Evolutionary conservation across 1,140 invertebrate species (phyloP).

Genomic region (Melipona quadrifasciata): DNA sequence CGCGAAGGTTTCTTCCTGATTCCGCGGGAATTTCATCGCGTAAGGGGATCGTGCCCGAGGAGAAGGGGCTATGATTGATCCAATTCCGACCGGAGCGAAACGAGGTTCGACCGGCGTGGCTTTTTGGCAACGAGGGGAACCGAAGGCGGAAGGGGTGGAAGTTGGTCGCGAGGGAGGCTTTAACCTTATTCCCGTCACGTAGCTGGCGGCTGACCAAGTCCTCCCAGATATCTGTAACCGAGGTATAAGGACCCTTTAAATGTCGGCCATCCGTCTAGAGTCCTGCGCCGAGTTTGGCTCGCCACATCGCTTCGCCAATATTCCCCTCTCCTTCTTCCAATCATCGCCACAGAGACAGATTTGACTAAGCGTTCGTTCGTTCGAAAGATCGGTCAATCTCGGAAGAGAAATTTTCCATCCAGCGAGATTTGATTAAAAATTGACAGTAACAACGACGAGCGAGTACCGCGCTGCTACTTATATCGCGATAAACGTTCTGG

Average conservation of each 20-base stretch:
- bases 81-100: not conserved
- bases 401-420: too few species aligned
- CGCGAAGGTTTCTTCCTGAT: not conserved
- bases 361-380: too few species aligned
- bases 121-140: slow-evolving; percentile 45
- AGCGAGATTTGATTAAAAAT: too few species aligned
- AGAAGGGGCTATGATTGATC: not conserved
- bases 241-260: slow-evolving; percentile 60
- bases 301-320: slow-evolving; percentile 23
- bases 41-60: not conserved
- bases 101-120: not conserved
- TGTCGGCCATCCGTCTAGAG: slow-evolving; percentile 51
- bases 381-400: too few species aligned
- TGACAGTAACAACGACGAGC: too few species aligned
- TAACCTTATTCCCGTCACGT: slow-evolving; percentile 64
- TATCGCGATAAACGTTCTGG: slow-evolving; percentile 70
- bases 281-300: slow-evolving; percentile 21
- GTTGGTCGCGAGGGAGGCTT: slow-evolving; percentile 34
- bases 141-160: not conserved
- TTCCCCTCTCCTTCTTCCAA: not conserved
- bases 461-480: slow-evolving; percentile 64
- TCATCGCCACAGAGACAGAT: too few species aligned
- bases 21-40: not conserved
- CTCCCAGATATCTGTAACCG: slow-evolving; percentile 40
- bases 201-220: slow-evolving; percentile 54